Base-by-base conservation (phyloP, 2,113 vertebrate species). In the Axis porcinus region DNA sequence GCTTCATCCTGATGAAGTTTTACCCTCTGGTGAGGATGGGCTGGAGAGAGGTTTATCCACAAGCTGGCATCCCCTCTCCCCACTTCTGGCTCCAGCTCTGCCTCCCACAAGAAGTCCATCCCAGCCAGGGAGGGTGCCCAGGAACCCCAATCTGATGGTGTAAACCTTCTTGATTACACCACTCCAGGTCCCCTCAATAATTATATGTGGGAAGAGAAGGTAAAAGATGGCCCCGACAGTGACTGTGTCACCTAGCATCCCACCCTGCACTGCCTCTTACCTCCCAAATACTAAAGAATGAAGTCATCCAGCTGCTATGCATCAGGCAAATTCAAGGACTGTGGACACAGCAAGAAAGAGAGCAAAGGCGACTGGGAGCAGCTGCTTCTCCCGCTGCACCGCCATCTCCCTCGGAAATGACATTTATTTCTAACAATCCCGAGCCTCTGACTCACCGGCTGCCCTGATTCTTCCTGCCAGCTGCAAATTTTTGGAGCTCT, bases 131-230 rank as follows among this genome's bases (percentile, higher is more conserved):
- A 58, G 27, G 21, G 67, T 4, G 4, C 50, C 16, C 86, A 4
- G 13, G 5, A 11, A 11, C 15, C 79, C 19, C n/a, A 1, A 1
- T 17, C 28, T 6, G n/a, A 70, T 21, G 25, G 2, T 23, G 8
- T 27, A 43, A 14, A 62, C 67, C 25, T 5, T 23, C 47, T 15
- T 83, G 79, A 83, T 76, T 21, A 33, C 9, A 27, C 52, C 7
- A 7, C 7, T 33, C 50, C 36, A 7, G 40, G 33, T 21, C 25
- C 36, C 33, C 47, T 47, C 4, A 15, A 7, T 13, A 74, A 78
- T 45, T 45, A 45, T 11, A 14, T 16, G 3, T 1, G 45, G 79
- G 58, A 36, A 54, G 4, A 54, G 70, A 83, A 90, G 50, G 54
- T 6, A 23, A 89, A 62, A 79, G 15, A 47, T 33, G 60, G 13